phyloP scores from a whole-genome alignment of 2,797 vertebrate genomes.

The Cephalopachus bancanus region DNA sequence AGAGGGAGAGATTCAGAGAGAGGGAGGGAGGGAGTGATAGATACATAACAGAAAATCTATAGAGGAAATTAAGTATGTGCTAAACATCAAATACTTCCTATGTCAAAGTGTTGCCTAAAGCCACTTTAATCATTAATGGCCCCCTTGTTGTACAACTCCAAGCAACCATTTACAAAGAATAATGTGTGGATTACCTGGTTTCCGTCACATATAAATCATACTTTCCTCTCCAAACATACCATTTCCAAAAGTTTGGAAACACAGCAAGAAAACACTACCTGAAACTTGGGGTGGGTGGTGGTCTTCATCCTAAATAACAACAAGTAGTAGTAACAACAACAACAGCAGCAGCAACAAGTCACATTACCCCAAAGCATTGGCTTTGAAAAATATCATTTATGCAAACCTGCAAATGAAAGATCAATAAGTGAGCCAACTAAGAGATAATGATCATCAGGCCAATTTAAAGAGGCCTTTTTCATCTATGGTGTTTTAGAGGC shows the following conservation, averaged over 20 bases:
- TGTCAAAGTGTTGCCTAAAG: neutral
- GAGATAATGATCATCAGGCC: neutral
- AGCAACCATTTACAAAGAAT: neutral
- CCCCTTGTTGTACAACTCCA: neutral
- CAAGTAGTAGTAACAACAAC: neutral
- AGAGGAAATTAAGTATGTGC: neutral
- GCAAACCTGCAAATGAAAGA: neutral
- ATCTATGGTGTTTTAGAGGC: neutral
- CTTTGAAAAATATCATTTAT: neutral
- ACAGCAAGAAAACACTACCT: neutral
- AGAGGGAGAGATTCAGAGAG: neutral
- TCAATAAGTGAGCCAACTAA: neutral
- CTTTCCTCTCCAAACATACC: neutral
- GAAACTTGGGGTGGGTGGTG: neutral
- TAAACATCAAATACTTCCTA: neutral
- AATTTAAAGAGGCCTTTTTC: neutral
- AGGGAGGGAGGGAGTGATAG: neutral
- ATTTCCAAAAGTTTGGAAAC: neutral
- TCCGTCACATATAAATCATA: neutral
- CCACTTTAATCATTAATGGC: neutral
- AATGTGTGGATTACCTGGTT: neutral
- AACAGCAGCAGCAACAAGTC: neutral
- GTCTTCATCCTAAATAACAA: neutral
- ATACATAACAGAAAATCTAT: neutral
- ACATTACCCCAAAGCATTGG: neutral